Evolutionary conservation across 2,888 invertebrate species (phyloP).

Genomic region (Epistrophe grossulariae): DNA sequence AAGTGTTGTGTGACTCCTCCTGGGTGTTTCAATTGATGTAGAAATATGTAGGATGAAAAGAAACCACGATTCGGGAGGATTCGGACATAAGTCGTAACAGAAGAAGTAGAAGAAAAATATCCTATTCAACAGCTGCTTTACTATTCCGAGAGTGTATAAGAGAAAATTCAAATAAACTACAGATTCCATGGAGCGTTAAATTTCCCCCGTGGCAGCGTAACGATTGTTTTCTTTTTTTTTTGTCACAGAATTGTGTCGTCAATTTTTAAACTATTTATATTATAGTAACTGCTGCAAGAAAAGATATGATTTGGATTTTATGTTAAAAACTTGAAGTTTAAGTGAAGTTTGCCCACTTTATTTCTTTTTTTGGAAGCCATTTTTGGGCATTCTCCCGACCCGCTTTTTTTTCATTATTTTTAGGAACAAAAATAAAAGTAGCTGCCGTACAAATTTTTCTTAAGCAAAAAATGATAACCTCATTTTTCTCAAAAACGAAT

Average conservation of each 20-base stretch:
- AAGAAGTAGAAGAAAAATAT: constrained; percentile 29
- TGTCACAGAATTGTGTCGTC: neutral
- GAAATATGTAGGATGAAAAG: constrained; percentile 41
- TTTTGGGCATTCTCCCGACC: too few species aligned
- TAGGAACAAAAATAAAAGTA: too few species aligned
- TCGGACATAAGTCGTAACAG: constrained; percentile 57
- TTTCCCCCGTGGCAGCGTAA: constrained; percentile 61
- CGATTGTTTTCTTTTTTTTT: constrained; percentile 5
- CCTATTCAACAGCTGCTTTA: constrained; percentile 47
- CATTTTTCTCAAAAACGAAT: too few species aligned
- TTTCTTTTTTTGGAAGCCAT: too few species aligned
- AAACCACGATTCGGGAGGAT: constrained; percentile 34
- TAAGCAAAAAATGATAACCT: too few species aligned
- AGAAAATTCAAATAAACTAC: constrained; percentile 61
- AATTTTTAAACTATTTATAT: neutral
- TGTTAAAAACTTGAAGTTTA: neutral
- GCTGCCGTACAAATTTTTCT: too few species aligned
- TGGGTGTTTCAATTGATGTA: constrained; percentile 49
- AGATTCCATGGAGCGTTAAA: constrained; percentile 70
- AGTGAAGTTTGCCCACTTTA: too few species aligned
- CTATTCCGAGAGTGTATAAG: constrained; percentile 47
- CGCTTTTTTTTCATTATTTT: too few species aligned
- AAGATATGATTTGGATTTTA: neutral
- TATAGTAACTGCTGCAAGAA: constrained; percentile 1
- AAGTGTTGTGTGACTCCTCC: constrained; percentile 62